Conservation (phyloP, 2,888 invertebrate genomes). For the Andrena flavipes region DNA sequence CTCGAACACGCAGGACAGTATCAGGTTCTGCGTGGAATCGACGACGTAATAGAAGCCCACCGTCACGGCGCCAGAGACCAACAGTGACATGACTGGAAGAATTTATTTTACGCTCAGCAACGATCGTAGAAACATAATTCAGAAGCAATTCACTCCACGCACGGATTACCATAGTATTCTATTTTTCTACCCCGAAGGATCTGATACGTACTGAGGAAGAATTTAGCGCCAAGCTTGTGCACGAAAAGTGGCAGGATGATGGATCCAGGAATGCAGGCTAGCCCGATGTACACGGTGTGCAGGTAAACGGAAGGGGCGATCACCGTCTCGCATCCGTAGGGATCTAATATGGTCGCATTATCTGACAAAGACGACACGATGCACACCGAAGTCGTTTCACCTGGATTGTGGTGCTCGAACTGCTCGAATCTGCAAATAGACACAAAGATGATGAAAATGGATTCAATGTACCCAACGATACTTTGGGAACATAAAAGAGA, state of each 20-base stretch:
- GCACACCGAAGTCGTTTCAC: conserved; percentile 90
- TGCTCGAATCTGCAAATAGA: conserved; percentile 89
- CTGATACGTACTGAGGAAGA: conserved; percentile 90
- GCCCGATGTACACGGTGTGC: conserved; percentile 92
- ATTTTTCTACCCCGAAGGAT: too few relatives aligned
- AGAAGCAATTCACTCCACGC: too few relatives aligned
- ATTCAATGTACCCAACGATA: neutral
- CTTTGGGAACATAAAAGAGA: too few relatives aligned
- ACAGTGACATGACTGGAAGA: conserved; percentile 90
- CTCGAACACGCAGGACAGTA: conserved; percentile 92
- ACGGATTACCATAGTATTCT: too few relatives aligned
- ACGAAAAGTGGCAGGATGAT: conserved; percentile 92
- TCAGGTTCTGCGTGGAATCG: conserved; percentile 89
- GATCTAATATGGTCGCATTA: conserved; percentile 81
- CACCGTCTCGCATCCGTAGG: conserved; percentile 88
- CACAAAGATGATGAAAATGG: neutral
- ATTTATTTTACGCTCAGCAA: neutral
- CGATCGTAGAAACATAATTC: neutral
- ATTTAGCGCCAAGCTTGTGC: conserved; percentile 92
- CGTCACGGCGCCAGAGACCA: conserved; percentile 90
- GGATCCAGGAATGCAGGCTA: conserved; percentile 93
- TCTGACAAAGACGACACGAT: conserved; percentile 89
- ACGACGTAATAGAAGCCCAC: conserved; percentile 91
- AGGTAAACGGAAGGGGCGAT: conserved; percentile 90
- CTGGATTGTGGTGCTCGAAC: conserved; percentile 89